These are phyloP conservation scores for Meda fulgida DNA, from an alignment of 2,797 vertebrate species.

Conservation along the genomic window DNA sequence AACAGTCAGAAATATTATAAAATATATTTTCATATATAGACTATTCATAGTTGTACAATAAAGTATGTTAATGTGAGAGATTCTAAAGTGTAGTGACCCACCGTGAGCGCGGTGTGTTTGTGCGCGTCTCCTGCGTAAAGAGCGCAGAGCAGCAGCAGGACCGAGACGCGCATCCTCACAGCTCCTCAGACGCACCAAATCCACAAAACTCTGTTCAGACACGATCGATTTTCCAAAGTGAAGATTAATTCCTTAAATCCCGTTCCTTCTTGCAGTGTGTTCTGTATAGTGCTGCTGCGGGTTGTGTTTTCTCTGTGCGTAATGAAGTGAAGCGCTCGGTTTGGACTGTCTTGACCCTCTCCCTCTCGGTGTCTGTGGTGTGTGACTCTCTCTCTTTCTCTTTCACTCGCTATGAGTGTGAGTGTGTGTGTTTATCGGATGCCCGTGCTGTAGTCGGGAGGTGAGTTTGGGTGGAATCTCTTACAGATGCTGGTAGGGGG, in stretches of 20 bases:
- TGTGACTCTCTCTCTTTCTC: slow-evolving; percentile 54
- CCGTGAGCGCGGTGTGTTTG: slow-evolving; percentile 86
- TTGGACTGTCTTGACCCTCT: slow-evolving; percentile 71
- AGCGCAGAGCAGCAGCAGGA: slow-evolving; percentile 76
- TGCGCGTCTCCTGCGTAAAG: slow-evolving; percentile 78
- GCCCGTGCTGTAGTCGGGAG: slow-evolving; percentile 66
- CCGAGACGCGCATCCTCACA: slow-evolving; percentile 78
- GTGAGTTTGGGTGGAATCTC: slow-evolving; percentile 68
- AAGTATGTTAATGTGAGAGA: background rate
- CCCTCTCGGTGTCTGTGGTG: slow-evolving; percentile 62
- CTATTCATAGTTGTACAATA: background rate
- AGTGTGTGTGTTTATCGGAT: slow-evolving; percentile 76
- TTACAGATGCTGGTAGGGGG: slow-evolving; percentile 74
- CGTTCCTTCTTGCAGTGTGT: background rate
- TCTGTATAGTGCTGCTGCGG: background rate
- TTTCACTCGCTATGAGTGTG: slow-evolving; percentile 55
- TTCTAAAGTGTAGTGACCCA: slow-evolving; percentile 62
- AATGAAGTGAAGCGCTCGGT: slow-evolving; percentile 24
- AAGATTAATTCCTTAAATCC: slow-evolving; percentile 18
- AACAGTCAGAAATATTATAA: background rate
- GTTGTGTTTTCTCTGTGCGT: slow-evolving; percentile 21
- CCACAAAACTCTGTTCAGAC: background rate
- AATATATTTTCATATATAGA: background rate
- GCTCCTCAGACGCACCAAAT: slow-evolving; percentile 26
- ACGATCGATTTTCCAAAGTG: background rate